Evolutionary conservation across 92 coral and sea anemone species (phyloP).

Genomic region (Siderastrea siderea): DNA sequence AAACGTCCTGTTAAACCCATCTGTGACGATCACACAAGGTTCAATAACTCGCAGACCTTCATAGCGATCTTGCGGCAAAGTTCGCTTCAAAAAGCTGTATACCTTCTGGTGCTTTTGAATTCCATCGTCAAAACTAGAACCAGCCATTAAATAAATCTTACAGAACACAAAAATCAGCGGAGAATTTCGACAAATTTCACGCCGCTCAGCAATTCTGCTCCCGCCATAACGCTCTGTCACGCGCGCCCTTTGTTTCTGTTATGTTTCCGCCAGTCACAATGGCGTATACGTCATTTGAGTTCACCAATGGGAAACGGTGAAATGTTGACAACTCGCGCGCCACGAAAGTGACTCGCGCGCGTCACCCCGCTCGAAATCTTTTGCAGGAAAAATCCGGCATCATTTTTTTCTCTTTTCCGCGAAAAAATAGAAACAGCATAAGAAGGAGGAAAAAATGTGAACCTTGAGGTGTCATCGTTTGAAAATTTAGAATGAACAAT

Average conservation of each 20-base stretch:
- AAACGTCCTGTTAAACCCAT: slow-evolving; percentile 90
- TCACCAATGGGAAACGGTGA: slow-evolving; percentile 10
- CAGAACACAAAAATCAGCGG: not conserved
- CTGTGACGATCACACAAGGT: slow-evolving; percentile 92
- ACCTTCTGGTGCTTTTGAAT: slow-evolving; percentile 95
- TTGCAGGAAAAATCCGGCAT: not conserved
- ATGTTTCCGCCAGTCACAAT: slow-evolving; percentile 6
- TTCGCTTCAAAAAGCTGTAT: slow-evolving; percentile 93
- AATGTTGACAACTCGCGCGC: not conserved
- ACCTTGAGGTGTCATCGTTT: not conserved
- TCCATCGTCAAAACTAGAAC: slow-evolving; percentile 68
- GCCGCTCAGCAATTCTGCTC: not conserved
- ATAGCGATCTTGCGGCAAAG: slow-evolving; percentile 84
- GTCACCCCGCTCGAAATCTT: not conserved
- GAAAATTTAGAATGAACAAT: not conserved
- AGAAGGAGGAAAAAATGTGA: not conserved
- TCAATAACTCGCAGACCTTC: slow-evolving; percentile 93
- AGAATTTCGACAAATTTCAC: not conserved
- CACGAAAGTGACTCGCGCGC: not conserved
- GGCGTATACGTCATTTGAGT: slow-evolving; percentile 23
- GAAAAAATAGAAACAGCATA: not conserved
- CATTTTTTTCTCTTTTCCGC: not conserved
- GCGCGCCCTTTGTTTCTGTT: slow-evolving; percentile 17
- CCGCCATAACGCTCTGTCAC: slow-evolving; percentile 16
- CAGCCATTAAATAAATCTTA: slow-evolving; percentile 30